Base-by-base conservation (phyloP, 2,113 vertebrate genomes). In the Tyrannus savana region DNA sequence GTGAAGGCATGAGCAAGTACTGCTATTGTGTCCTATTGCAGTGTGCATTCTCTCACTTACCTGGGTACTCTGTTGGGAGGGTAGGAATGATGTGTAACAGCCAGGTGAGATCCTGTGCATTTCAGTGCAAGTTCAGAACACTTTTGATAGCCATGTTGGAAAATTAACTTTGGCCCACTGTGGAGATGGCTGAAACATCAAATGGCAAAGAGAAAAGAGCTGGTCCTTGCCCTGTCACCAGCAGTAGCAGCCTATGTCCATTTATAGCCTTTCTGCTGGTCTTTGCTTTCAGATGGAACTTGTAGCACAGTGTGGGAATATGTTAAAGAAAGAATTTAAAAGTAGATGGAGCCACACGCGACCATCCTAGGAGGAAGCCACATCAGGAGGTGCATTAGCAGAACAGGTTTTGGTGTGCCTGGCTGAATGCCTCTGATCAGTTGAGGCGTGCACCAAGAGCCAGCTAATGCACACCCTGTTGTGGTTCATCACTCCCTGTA, bases 381-480 rank as follows among this genome's bases (percentile, higher is more conserved):
- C 76, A 33, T 49, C 52, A 47, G 86, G 55, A 93, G 81, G 62
- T 93, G 77, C 64, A 37, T 88, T 87, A 90, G 88, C 33, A 58
- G 66, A 81, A 19, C 19, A 74, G 69, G 69, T 77, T 88, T 96
- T 69, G 85, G 89, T 85, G 71, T 50, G 55, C 47, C 49, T 28
- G 78, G 72, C 76, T 92, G 88, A 90, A 95, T 82, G 75, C 44
- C 44, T 82, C 87, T 71, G 35, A 84, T 93, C 73, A 66, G 88
- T 53, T 14, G 56, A 91, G 89, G 63, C 1, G 0, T 74, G 79
- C 78, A 68, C 83, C 42, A 46, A n/a, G 60, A 84, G 55, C 62
- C 1, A 0, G 78, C 64, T 89, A 87, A 93, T 39, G 79, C 52
- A 30, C 44, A 75, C 83, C 58, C 83, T 37, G 75, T 87, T 39